phyloP scores from a whole-genome alignment of 2,113 vertebrate genomes.

The Mustela nigripes region DNA sequence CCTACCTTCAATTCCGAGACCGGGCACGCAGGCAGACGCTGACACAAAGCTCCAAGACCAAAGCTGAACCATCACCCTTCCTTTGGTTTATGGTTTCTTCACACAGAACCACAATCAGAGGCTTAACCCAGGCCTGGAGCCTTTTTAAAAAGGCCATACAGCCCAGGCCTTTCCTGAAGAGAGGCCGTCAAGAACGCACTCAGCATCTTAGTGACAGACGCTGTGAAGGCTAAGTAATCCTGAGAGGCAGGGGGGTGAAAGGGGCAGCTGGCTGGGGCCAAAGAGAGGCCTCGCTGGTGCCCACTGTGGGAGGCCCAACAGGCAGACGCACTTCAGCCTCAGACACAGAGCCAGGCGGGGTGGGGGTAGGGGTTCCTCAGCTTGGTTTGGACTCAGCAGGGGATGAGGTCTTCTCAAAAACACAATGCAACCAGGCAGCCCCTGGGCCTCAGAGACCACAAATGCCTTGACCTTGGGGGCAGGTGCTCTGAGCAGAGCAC shows the following conservation, averaged over 20 bases:
- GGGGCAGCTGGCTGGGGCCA: conserved; percentile 59
- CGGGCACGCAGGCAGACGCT: neutral
- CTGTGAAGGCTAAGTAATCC: conserved; percentile 62
- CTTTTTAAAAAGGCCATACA: conserved; percentile 71
- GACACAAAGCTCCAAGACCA: conserved; percentile 62
- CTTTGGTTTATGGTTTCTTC: conserved; percentile 68
- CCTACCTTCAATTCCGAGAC: neutral
- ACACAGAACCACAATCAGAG: conserved; percentile 67
- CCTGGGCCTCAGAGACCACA: conserved; percentile 20
- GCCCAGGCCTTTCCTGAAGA: conserved; percentile 63
- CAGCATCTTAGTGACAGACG: conserved; percentile 50
- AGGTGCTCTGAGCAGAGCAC: neutral
- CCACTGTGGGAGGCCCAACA: neutral
- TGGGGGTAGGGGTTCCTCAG: neutral
- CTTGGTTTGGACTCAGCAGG: neutral
- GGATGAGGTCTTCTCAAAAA: conserved; percentile 42
- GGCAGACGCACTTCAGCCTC: neutral
- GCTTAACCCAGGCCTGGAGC: conserved; percentile 4
- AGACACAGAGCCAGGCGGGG: neutral
- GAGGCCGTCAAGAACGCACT: conserved; percentile 32
- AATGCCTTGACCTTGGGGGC: conserved; percentile 3
- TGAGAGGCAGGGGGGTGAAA: conserved; percentile 34
- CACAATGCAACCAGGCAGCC: neutral
- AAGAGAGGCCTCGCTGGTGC: neutral
- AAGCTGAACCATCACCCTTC: conserved; percentile 23